Conservation (phyloP, 2,888 invertebrate species). For the Hypolimnas misippus region DNA sequence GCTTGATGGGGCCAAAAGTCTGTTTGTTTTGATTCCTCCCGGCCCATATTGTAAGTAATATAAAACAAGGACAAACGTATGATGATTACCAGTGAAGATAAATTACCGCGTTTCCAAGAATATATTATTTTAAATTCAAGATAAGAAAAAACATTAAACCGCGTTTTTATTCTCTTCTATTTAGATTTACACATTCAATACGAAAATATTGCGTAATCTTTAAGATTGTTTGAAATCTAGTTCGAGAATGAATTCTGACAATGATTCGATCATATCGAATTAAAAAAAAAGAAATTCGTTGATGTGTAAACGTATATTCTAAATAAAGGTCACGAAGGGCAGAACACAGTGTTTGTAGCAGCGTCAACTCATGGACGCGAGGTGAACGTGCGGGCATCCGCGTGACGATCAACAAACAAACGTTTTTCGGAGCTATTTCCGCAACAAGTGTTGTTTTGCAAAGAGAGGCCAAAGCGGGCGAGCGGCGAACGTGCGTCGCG, state of each 20-base stretch:
- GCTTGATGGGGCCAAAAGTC: slow-evolving; percentile 74
- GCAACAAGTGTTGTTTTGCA: slow-evolving; percentile 82
- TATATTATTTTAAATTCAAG: slow-evolving; percentile 25
- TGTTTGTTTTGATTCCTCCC: slow-evolving; percentile 76
- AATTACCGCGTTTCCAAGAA: slow-evolving; percentile 26
- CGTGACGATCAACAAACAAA: slow-evolving; percentile 54
- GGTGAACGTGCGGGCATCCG: slow-evolving; percentile 60
- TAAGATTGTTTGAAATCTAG: not conserved
- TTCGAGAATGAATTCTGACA: too few species aligned
- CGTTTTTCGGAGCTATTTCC: slow-evolving; percentile 79
- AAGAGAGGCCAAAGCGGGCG: slow-evolving; percentile 73
- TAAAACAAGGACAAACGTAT: slow-evolving; percentile 35
- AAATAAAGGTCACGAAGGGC: slow-evolving; percentile 5
- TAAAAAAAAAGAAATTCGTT: too few species aligned
- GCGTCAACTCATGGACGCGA: slow-evolving; percentile 39
- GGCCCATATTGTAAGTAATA: slow-evolving; percentile 52
- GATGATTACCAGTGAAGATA: slow-evolving; percentile 28
- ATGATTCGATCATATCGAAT: too few species aligned
- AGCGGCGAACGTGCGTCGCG: slow-evolving; percentile 43
- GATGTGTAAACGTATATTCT: not conserved
- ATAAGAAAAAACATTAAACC: slow-evolving; percentile 25
- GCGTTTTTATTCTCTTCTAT: slow-evolving; percentile 14
- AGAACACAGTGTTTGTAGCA: not conserved
- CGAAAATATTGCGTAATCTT: slow-evolving; percentile 7
- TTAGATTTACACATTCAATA: slow-evolving; percentile 7